A percentile compares a stretch with the other conserved stretches of the same genome.
These are phyloP conservation scores for Porites rus DNA, from an alignment of 92 coral and sea anemone genomes.

Conservation along the genomic window DNA sequence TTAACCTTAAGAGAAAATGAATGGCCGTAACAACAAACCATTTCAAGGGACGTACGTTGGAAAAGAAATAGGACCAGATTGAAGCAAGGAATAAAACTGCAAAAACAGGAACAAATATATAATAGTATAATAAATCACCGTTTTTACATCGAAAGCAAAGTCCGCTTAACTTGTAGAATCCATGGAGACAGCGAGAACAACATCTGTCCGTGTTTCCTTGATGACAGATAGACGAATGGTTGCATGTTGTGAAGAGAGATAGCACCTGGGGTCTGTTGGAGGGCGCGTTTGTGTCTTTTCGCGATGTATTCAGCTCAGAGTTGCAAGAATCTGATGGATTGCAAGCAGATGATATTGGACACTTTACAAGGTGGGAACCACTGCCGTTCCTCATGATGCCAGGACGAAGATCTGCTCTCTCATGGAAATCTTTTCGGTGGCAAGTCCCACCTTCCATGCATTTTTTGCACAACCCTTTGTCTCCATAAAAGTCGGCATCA, in stretches of 20 bases:
- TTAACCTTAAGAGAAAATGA: conserved; percentile 53
- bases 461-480: conserved; percentile 56
- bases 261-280: not conserved
- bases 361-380: conserved; percentile 59
- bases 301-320: conserved; percentile 27
- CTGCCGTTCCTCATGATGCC: conserved; percentile 37
- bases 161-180: conserved; percentile 62
- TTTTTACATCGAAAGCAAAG: conserved; percentile 60
- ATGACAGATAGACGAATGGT: conserved; percentile 48
- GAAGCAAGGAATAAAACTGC: conserved; percentile 41
- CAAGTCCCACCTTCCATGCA: conserved; percentile 59
- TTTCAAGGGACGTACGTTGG: conserved; percentile 27
- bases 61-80: conserved; percentile 53
- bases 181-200: conserved; percentile 64
- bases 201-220: conserved; percentile 69
- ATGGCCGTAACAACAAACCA: conserved; percentile 56
- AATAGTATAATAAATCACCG: conserved; percentile 35
- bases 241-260: conserved; percentile 53
- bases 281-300: not conserved
- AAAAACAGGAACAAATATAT: conserved; percentile 52
- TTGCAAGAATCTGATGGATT: conserved; percentile 62
- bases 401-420: conserved; percentile 22
- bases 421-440: not conserved
- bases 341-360: conserved; percentile 62
- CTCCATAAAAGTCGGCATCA: conserved; percentile 67